phyloP scores from a whole-genome alignment of 2,888 invertebrate species.

The Brenthis ino region DNA sequence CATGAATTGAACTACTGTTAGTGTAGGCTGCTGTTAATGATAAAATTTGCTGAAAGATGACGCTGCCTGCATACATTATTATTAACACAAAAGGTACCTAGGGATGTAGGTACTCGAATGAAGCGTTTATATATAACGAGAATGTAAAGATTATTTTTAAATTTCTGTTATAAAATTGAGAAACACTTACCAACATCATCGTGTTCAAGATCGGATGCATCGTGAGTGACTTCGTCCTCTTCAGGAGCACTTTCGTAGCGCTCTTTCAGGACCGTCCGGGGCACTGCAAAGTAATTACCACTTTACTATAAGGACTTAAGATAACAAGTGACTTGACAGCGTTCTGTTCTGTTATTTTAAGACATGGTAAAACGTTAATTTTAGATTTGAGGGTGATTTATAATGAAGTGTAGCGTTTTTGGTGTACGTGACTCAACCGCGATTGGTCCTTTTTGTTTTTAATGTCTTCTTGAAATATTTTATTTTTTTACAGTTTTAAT shows the following conservation, averaged over 20 bases:
- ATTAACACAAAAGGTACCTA: no score
- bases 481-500: conserved; percentile 1
- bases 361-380: conserved; percentile 57
- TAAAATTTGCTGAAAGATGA: no score
- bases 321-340: conserved; percentile 28
- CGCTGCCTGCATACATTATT: no score
- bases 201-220: conserved; percentile 73
- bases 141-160: neutral
- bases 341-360: conserved; percentile 43
- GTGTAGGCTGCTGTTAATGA: no score
- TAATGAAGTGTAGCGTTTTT: conserved; percentile 51
- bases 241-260: conserved; percentile 90
- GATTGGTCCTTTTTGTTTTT: conserved; percentile 39
- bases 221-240: conserved; percentile 87
- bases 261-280: conserved; percentile 91
- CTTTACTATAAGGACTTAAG: conserved; percentile 51
- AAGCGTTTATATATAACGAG: no score
- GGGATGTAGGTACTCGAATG: no score
- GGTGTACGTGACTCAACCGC: conserved; percentile 55
- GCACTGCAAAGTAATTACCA: conserved; percentile 83
- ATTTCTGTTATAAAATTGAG: conserved; percentile 1
- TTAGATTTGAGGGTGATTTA: conserved; percentile 65
- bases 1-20: no score
- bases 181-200: conserved; percentile 79
- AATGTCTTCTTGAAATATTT: conserved; percentile 6